phyloP scores from a whole-genome alignment of 2,888 invertebrate genomes.

The Phrixothrix hirtus region DNA sequence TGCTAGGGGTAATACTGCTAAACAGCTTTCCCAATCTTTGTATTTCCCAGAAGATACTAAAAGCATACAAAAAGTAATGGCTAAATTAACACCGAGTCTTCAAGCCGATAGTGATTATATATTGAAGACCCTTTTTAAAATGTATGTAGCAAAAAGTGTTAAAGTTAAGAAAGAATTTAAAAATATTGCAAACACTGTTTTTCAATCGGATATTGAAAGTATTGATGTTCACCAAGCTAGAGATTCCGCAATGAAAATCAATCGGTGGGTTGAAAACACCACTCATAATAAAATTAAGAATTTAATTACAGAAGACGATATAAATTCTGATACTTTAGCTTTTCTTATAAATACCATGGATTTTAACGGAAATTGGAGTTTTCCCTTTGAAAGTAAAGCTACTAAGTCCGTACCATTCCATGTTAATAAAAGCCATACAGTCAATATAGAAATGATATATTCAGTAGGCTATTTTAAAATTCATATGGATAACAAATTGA shows the following conservation, averaged over 20 bases:
- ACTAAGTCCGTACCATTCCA: slow-evolving; percentile 12
- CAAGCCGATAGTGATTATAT: neutral
- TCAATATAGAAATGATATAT: slow-evolving; percentile 45
- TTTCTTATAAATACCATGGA: slow-evolving; percentile 50
- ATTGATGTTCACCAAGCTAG: slow-evolving; percentile 37
- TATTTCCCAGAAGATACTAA: slow-evolving; percentile 22
- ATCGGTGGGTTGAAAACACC: slow-evolving; percentile 48
- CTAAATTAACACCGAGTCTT: neutral
- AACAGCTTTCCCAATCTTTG: slow-evolving; percentile 36
- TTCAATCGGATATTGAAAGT: slow-evolving; percentile 63
- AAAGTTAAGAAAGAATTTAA: slow-evolving; percentile 61
- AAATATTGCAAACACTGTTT: slow-evolving; percentile 62
- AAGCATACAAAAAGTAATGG: slow-evolving; percentile 8
- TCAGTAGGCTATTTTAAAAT: neutral
- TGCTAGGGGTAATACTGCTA: slow-evolving; percentile 44
- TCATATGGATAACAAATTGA: neutral
- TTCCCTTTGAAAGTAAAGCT: neutral
- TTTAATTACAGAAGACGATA: slow-evolving; percentile 37
- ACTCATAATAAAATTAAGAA: slow-evolving; percentile 49
- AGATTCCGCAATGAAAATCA: slow-evolving; percentile 43
- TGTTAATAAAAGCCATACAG: slow-evolving; percentile 25
- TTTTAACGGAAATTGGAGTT: slow-evolving; percentile 46
- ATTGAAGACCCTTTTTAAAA: slow-evolving; percentile 41
- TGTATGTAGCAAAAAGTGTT: slow-evolving; percentile 64
- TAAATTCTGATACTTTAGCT: slow-evolving; percentile 39